Conservation (phyloP, 2,888 invertebrate genomes). For the Hyposoter dolosus region DNA sequence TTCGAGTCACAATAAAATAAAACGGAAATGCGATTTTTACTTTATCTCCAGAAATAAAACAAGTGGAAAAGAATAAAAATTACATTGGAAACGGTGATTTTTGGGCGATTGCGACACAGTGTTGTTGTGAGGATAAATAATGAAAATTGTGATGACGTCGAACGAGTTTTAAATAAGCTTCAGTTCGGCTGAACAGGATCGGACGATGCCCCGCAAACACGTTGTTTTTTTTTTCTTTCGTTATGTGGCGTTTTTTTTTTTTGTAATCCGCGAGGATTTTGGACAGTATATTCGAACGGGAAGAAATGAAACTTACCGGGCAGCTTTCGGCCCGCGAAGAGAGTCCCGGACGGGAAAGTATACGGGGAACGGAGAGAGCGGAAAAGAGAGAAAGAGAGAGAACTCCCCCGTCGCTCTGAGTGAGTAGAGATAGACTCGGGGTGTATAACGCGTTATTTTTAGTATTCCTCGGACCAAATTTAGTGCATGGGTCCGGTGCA, state of each 20-base stretch:
- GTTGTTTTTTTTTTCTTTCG: conserved; percentile 17
- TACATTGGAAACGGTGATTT: background rate
- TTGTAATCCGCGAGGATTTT: conserved; percentile 46
- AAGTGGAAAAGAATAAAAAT: background rate
- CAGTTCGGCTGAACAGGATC: background rate
- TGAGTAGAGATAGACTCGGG: conserved; percentile 43
- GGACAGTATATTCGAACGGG: conserved; percentile 64
- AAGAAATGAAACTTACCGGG: conserved; percentile 76
- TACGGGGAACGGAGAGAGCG: conserved; percentile 65
- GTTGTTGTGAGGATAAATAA: conserved; percentile 3
- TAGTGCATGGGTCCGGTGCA: conserved; percentile 79
- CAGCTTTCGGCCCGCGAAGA: conserved; percentile 73
- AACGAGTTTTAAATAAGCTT: conserved; percentile 13
- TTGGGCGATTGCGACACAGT: background rate
- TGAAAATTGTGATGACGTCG: background rate
- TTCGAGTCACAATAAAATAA: background rate
- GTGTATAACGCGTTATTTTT: conserved; percentile 79
- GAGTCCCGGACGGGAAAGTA: conserved; percentile 73
- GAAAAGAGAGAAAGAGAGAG: conserved; percentile 58
- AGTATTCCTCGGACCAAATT: conserved; percentile 83
- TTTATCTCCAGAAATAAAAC: background rate
- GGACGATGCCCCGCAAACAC: conserved; percentile 54
- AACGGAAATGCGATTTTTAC: background rate
- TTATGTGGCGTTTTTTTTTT: conserved; percentile 9
- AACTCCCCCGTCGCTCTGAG: conserved; percentile 52